Evolutionary conservation across 2,888 invertebrate species (phyloP), one percentile per base, ranked within the genome.

Genomic region (Panzeria rudis): DNA sequence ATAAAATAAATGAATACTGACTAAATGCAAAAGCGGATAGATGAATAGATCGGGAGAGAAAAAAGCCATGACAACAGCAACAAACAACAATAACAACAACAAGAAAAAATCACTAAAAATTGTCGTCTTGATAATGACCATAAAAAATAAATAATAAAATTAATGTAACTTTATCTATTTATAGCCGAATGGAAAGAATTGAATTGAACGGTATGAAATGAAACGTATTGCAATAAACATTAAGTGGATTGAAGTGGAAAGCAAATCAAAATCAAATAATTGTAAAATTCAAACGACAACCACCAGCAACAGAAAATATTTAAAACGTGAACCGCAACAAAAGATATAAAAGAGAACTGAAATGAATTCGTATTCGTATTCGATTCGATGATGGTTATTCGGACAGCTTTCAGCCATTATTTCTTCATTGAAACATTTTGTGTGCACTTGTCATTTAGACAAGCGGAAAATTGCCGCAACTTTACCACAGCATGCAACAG

Each of bases 51-150:
- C 72, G 54, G 56, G 0, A 50, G 9, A 52, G 56, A 7, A 76
- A 66, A 64, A 56, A 71, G 50, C 61, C 52, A 72, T 59, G 52
- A 72, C 68, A 59, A 11, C 44, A 62, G 9, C 32, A 61, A 44
- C 25, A 50, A 32, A 35, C 23, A 59, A 20, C 9, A 15, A 35
- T 35, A 61, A 52, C 38, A 68, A 47, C 25, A 68, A 41, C 7
- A 29, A 20, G 32, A 29, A 61, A 71, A 32, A 54, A 6, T 50
- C 23, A 50, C 11, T 73, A 66, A 78, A 76, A 85, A 85, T 66
- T 85, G 85, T 85, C 85, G 75, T 82, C 82, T 78, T 82, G 82
- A 85, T 85, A 85, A 85, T 82, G 85, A 82, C 82, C 82, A 85
- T 85, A 82, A 85, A 38, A 73, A 85, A 78, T 82, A 82, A 82